Evolutionary conservation across 1,140 invertebrate species (phyloP).

Genomic region (Zaprionus capensis): DNA sequence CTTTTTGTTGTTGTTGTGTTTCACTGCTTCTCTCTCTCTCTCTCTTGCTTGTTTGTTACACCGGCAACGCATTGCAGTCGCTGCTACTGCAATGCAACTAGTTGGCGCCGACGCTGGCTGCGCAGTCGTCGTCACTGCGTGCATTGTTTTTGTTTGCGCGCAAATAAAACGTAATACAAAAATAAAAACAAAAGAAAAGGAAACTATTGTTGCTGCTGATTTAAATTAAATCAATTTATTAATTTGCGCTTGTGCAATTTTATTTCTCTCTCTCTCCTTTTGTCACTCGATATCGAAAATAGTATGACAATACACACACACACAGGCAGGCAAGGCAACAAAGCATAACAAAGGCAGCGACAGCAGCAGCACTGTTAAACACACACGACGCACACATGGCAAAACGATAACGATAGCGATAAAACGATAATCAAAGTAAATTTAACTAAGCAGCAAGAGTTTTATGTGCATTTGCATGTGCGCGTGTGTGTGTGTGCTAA

Average conservation of each 20-base stretch:
- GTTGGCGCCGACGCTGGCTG: constrained; percentile 30
- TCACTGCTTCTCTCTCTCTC: background rate
- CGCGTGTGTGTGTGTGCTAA: background rate
- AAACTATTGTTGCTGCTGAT: background rate
- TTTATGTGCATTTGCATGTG: background rate
- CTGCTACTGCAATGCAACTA: constrained; percentile 49
- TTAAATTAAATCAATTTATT: background rate
- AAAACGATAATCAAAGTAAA: constrained; percentile 56
- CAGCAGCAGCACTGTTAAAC: background rate
- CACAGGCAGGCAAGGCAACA: constrained; percentile 17
- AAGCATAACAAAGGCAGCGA: constrained; percentile 46
- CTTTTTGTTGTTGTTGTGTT: constrained; percentile 3
- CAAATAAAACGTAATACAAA: background rate
- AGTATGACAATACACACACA: constrained; percentile 3
- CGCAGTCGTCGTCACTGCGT: constrained; percentile 22
- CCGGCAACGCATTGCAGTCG: constrained; percentile 16
- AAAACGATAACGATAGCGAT: constrained; percentile 31
- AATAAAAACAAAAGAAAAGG: background rate
- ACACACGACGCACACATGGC: background rate
- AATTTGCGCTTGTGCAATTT: constrained; percentile 1
- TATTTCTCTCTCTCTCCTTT: background rate
- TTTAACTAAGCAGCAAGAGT: constrained; percentile 41
- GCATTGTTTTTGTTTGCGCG: constrained; percentile 8
- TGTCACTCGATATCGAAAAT: constrained; percentile 2
- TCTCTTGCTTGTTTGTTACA: constrained; percentile 30